These are phyloP conservation scores for Daboia siamensis DNA, from an alignment of 2,113 vertebrate species.

Conservation along the genomic window DNA sequence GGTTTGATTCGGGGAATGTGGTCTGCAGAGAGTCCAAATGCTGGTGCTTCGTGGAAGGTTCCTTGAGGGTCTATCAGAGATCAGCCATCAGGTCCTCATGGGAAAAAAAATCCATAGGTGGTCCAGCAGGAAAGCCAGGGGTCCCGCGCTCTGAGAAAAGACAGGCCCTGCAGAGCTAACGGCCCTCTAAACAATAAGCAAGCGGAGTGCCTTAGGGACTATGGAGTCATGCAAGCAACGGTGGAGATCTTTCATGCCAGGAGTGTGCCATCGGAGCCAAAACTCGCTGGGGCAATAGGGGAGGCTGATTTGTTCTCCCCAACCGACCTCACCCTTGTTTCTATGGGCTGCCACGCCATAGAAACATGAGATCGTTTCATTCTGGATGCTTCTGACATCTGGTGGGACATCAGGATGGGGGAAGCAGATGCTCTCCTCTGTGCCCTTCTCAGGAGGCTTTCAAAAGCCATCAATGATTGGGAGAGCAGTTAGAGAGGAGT, in stretches of 20 bases:
- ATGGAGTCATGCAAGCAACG: background rate
- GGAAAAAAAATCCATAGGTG: background rate
- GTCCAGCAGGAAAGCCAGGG: background rate
- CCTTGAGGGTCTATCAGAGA: background rate
- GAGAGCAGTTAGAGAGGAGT: background rate
- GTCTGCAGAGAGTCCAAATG: background rate
- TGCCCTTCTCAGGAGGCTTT: background rate
- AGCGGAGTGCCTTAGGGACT: background rate
- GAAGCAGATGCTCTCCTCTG: background rate
- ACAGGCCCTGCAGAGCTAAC: background rate
- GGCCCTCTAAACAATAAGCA: background rate
- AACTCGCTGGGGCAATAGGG: background rate
- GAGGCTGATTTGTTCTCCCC: background rate
- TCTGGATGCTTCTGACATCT: background rate
- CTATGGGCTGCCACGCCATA: background rate
- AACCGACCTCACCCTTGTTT: background rate
- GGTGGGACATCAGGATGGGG: background rate
- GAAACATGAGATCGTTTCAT: background rate
- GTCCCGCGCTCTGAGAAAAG: background rate
- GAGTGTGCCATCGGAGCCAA: background rate
- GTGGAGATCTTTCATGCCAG: background rate
- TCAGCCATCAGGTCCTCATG: background rate
- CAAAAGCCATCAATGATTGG: background rate
- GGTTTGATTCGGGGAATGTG: background rate
- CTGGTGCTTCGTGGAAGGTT: background rate